Evolutionary conservation across 2,797 vertebrate species (phyloP), one percentile per base, ranked within the genome.

Genomic region (Dromococcyx pavoninus): DNA sequence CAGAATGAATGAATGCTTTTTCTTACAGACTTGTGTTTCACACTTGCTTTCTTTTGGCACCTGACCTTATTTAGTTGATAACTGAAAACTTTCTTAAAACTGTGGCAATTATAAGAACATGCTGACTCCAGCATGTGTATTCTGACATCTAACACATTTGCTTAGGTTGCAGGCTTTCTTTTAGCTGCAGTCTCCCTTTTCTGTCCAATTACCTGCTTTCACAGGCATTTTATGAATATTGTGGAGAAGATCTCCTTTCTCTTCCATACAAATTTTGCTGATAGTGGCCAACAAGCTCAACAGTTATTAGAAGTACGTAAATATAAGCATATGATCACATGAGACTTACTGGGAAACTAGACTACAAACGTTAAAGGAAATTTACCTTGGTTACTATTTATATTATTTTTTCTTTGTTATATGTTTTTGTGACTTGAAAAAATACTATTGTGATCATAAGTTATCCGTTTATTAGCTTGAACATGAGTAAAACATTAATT

Each of bases 71-170:
- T 74, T 22, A 14, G 19, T n/a, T 43, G 1, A 8, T 60, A 25
- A 72, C 30, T n/a, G 27, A 75, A 81, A 57, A 5, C 24, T n/a
- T 51, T 56, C 11, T 24, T 74, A 44, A 53, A 74, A 32, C 11
- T 23, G 4, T 7, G 2, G 2, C 11, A 83, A 9, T 39, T 65
- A 21, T 32, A 73, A 51, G 30, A 72, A 69, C 5, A 2, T 3
- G 3, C 5, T 65, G 6, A 43, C 7, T 74, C 2, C 4, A 13
- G 13, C 2, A 5, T 18, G 46, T 37, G 7, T 33, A 15, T 70
- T 11, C n/a, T 74, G 30, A 33, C 18, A 18, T 0, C 8, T 7
- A 53, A 10, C 13, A 3, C 1, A 0, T 71, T 71, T 64, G 3
- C 7, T 80, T 57, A n/a, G 8, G 22, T 56, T 86, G 44, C 13